Base-by-base conservation (phyloP, 2,797 vertebrate genomes). In the Melanotaenia pygmaea region DNA sequence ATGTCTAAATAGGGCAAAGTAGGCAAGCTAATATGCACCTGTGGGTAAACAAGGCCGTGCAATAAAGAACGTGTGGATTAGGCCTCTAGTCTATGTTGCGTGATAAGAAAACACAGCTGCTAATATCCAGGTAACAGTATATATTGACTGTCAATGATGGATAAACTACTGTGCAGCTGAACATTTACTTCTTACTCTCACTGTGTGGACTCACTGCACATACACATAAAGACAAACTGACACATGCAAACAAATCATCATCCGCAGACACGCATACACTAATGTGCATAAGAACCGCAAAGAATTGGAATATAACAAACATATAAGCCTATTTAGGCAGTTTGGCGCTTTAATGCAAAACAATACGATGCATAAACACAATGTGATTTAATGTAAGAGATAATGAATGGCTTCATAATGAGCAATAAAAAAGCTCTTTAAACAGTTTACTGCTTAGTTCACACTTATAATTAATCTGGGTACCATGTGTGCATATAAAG, bases 31-130 rank as follows among this genome's bases (percentile, higher is more conserved):
- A 91, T 90, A 88, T 65, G 77, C 84, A 91, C 86, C 84, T 35
- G 79, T 71, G 64, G 88, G 91, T 93, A 93, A 94, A 93, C 93
- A 93, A 88, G 84, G 89, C 66, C 60, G 51, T 38, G 85, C 80
- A 86, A 90, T 93, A 93, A 94, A 93, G 90, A 93, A 89, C 57
- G 79, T 16, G 69, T 82, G 93, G 92, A 92, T 94, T 93, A 93
- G 89, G 86, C 86, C 89, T 84, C 84, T 81, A 79, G 80, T 81
- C 83, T 85, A 84, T 86, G 90, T 87, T 73, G 73, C 59, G 82
- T 7, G 91, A 92, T 92, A 91, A 93, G 88, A 76, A 78, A 53
- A 89, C 88, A 89, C 80, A 85, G 86, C 85, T 86, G 88, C 84
- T 87, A 64, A 76, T 74, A 89, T 84, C 83, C 86, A 91, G 89